Base-by-base conservation (phyloP, 2,888 invertebrate species). In the Erebia palarica region DNA sequence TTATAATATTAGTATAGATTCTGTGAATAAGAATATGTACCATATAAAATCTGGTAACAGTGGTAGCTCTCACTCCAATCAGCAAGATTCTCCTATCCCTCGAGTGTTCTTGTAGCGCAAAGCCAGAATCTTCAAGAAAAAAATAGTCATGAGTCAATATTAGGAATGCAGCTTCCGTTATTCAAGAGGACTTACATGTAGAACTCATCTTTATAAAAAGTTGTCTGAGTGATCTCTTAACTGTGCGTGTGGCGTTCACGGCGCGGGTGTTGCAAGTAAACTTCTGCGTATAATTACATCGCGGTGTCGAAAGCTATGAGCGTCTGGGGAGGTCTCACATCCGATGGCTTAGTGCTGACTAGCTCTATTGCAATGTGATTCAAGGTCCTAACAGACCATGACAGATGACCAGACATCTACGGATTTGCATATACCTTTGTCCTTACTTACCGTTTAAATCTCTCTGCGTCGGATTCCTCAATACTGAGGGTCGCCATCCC, bases 201-300 rank as follows among this genome's bases (percentile, higher is more conserved):
- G 14, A 58, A 10, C 21, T 58, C 61, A 65, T 55, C 16, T 53
- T n/a, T 21, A 58, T 57, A 66, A 58, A 66, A 65, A 65, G 55
- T 55, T 55, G 66, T 47, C 44, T 66, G 44, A 66, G 53, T n/a
- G 57, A 66, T 66, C 66, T n/a, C 42, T 63, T 55, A 63, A 47
- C 58, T 16, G 27, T 64, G 63, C 55, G 55, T 55, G 65, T 61
- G n/a, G 42, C 18, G 55, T 68, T 49, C 18, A 49, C 57, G 51
- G 49, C 14, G 65, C 65, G 27, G 42, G 65, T 70, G 70, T 70
- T 55, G 70, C 66, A 70, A 70, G 66, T 65, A 70, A 70, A 70
- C 66, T 66, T 53, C 70, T 65, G 70, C 65, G 59, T 70, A 47
- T 55, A 60, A 70, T 70, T 70, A 70, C 70, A 55, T 60, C 70